Evolutionary conservation across 2,888 invertebrate species (phyloP), one percentile per base, ranked within the genome.

Genomic region (Drosophila rubida): DNA sequence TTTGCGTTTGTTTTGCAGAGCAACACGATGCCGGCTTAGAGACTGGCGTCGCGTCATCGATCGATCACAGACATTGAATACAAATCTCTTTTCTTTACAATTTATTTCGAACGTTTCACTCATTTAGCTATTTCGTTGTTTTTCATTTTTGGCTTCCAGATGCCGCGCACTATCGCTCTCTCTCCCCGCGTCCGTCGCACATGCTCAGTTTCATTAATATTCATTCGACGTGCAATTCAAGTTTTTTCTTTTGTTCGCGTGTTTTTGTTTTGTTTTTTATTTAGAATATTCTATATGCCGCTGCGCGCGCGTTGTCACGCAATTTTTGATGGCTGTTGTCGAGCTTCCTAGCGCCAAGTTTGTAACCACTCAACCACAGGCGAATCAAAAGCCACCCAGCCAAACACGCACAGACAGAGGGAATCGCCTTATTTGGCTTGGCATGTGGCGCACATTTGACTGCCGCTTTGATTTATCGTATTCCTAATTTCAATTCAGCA

Each of bases 291-390:
- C 51, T 23, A 46, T 60, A 53, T 45, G 53, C 44, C 13, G 44
- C 32, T 42, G 42, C 7, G 14, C 23, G 61, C 42, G 68, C 55
- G 51, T 39, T 61, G 65, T 63, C 63, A 30, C 61, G 51, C 61
- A 67, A 66, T 71, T 54, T 58, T 61, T 46, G 66, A 70, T 75
- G 51, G 39, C 54, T 58, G 19, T 14, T 30, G 35, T 1, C 11
- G 8, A 58, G 81, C 78, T 83, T 84, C 87, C 81, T 79, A 81
- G 72, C 64, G 37, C 87, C 87, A 78, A 69, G 53, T 68, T 70
- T 69, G 78, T 45, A 63, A 54, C 22, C 60, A 35, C 35, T 35
- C 49, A 51, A 30, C 27, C 16, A 50, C 50, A 23, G 25, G 13
- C 35, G n/a, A 50, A 11, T 11, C 30, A 54, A 32, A 42, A 14